Percentiles rank a stretch among this genome's conserved stretches.
Evolutionary conservation across 2,113 vertebrate genomes (phyloP).

Genomic region (Forbesichthys agassizii): DNA sequence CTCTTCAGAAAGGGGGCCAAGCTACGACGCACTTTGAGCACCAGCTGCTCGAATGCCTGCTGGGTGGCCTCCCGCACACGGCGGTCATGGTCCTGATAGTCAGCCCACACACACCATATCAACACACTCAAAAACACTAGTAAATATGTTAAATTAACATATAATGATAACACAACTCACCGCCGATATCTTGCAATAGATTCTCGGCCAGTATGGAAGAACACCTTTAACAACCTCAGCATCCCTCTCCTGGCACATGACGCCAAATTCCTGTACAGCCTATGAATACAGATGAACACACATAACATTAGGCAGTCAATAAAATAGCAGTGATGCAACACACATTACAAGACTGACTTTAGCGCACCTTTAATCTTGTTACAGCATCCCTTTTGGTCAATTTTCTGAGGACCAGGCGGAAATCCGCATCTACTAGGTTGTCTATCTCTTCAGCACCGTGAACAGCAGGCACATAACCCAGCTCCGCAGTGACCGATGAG

Average conservation of each 20-base stretch:
- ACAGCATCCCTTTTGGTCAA: constrained; percentile 92
- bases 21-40: constrained; percentile 93
- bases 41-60: constrained; percentile 92
- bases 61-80: constrained; percentile 95
- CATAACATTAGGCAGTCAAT: background rate
- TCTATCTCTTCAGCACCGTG: constrained; percentile 97
- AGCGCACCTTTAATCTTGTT: constrained; percentile 90
- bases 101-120: constrained; percentile 4
- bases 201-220: constrained; percentile 96
- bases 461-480: constrained; percentile 91
- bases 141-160: background rate
- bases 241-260: constrained; percentile 92
- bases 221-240: constrained; percentile 91
- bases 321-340: no score
- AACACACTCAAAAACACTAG: background rate
- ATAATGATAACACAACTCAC: constrained; percentile 70
- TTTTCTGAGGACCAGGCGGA: constrained; percentile 93
- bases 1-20: constrained; percentile 94
- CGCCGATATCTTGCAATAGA: constrained; percentile 95
- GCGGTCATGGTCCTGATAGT: constrained; percentile 89
- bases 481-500: constrained; percentile 80
- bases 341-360: no score
- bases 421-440: constrained; percentile 93
- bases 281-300: constrained; percentile 42
- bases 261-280: constrained; percentile 96